phyloP scores from a whole-genome alignment of 2,113 vertebrate genomes.

The Anhinga anhinga region DNA sequence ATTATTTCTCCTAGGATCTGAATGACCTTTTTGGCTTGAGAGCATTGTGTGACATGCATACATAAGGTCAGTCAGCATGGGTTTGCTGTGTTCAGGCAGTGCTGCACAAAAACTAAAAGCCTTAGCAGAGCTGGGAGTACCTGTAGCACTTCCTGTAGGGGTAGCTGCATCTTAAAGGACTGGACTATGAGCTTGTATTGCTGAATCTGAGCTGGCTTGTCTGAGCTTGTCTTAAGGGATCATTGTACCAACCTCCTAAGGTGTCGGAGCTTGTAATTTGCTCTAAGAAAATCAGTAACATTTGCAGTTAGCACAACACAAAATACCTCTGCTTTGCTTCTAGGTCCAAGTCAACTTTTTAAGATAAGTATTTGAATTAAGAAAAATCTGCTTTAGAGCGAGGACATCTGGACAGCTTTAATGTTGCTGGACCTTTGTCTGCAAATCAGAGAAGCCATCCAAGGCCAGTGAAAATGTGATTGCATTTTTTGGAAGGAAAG shows the following conservation, averaged over 20 bases:
- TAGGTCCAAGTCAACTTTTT: background rate
- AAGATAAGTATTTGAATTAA: background rate
- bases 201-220: background rate
- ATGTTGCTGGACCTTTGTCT: background rate
- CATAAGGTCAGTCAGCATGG: no score
- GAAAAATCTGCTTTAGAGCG: background rate
- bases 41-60: fast-evolving
- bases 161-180: background rate
- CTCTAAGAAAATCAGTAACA: background rate
- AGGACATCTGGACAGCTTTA: background rate
- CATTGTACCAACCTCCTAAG: background rate
- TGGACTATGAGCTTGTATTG: background rate
- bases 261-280: background rate
- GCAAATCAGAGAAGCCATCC: background rate
- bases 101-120: background rate
- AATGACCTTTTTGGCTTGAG: background rate
- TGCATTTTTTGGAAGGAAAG: background rate
- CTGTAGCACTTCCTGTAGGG: background rate
- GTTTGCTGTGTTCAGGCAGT: background rate
- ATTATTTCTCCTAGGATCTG: background rate
- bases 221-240: background rate
- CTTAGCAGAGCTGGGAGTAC: background rate
- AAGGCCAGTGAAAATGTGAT: background rate
- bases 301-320: background rate
- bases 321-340: background rate